These are phyloP conservation scores for Nipponia nippon DNA, from an alignment of 2,113 vertebrate genomes.

Conservation along the genomic window DNA sequence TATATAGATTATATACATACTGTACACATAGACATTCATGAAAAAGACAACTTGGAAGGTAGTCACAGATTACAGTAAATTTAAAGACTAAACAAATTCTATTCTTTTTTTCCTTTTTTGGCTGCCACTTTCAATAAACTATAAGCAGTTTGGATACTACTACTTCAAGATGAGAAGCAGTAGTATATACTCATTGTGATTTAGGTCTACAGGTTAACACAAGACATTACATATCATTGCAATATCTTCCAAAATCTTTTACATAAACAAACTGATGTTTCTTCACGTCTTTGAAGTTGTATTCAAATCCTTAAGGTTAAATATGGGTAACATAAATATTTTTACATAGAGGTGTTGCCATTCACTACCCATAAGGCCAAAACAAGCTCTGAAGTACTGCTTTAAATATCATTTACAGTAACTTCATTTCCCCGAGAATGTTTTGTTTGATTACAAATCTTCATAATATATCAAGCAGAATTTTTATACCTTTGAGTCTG, in stretches of 20 bases:
- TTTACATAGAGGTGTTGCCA: not conserved
- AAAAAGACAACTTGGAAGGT: not conserved
- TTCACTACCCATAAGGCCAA: not conserved
- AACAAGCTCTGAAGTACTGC: not conserved
- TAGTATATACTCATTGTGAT: not conserved
- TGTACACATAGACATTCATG: not conserved
- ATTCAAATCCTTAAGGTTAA: not conserved
- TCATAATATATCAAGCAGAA: not conserved
- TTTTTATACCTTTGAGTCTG: not conserved
- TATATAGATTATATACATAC: not conserved
- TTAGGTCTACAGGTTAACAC: not conserved
- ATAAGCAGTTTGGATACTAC: not conserved
- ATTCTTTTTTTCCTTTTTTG: not conserved
- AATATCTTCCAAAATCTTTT: not conserved
- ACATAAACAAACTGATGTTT: not conserved
- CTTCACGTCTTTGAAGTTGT: not conserved
- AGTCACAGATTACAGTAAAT: not conserved
- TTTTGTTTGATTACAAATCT: not conserved
- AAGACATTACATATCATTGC: not conserved
- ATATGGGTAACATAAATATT: slow-evolving; percentile 22
- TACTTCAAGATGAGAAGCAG: not conserved
- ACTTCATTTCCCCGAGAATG: not conserved
- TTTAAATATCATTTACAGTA: not conserved
- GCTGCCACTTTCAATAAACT: not conserved
- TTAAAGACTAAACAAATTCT: not conserved